Percentiles rank a stretch among this genome's conserved stretches.
phyloP scores from a whole-genome alignment of 2,797 vertebrate species.

The Rhinella marina region DNA sequence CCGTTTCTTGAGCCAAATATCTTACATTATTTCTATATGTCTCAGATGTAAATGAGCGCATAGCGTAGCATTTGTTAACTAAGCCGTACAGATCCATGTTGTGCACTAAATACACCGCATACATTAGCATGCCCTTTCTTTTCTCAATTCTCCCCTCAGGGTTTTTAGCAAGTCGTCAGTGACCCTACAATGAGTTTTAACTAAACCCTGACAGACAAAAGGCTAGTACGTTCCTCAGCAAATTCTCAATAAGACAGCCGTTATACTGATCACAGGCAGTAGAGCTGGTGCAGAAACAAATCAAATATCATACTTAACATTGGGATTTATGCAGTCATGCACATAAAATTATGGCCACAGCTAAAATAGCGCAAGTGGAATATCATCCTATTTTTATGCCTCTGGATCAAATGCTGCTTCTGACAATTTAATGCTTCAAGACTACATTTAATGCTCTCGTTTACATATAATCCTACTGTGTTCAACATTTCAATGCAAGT shows the following conservation, averaged over 20 bases:
- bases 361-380: constrained; percentile 54
- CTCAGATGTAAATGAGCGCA: background rate
- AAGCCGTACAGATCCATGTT: background rate
- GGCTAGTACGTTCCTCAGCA: background rate
- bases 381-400: constrained; percentile 54
- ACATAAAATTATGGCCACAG: constrained; percentile 47
- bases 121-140: constrained; percentile 34
- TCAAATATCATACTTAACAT: constrained; percentile 54
- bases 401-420: constrained; percentile 57
- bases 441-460: constrained; percentile 63
- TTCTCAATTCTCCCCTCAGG: constrained; percentile 23
- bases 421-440: constrained; percentile 63
- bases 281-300: constrained; percentile 46
- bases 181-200: constrained; percentile 50
- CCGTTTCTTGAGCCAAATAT: constrained; percentile 10
- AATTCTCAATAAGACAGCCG: constrained; percentile 37
- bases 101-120: constrained; percentile 38
- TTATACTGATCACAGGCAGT: constrained; percentile 28
- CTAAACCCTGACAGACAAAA: constrained; percentile 46
- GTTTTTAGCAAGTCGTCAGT: constrained; percentile 31
- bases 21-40: constrained; percentile 24
- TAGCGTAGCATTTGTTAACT: constrained; percentile 7
- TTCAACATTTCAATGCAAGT: constrained; percentile 56
- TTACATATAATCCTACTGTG: constrained; percentile 64
- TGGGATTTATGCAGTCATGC: constrained; percentile 54